phyloP scores from a whole-genome alignment of 37 sponge, comb jelly and placozoan species.

The Mnemiopsis leidyi region DNA sequence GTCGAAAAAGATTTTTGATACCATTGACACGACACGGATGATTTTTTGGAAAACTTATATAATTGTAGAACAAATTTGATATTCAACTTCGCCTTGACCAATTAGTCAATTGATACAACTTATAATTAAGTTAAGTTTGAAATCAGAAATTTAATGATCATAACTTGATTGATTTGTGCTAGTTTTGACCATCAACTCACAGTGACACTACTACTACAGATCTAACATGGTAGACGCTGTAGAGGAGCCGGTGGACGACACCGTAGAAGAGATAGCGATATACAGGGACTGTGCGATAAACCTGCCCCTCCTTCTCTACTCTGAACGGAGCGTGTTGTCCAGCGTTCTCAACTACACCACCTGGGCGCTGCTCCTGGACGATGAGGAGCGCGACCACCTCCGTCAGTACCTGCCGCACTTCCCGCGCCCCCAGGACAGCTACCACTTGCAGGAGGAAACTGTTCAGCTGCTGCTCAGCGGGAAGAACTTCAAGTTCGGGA shows the following conservation, averaged over 20 bases:
- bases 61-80: too few species aligned
- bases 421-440: slow-evolving; percentile 39
- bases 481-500: slow-evolving; percentile 60
- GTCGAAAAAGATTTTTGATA: too few species aligned
- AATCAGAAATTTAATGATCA: too few species aligned
- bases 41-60: too few species aligned
- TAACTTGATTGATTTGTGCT: too few species aligned
- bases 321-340: background rate
- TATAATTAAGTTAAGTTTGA: too few species aligned
- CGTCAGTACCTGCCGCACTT: slow-evolving; percentile 63
- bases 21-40: too few species aligned
- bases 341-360: slow-evolving; percentile 43
- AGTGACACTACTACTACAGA: background rate
- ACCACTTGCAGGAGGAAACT: slow-evolving; percentile 48
- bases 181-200: background rate
- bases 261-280: slow-evolving; percentile 35
- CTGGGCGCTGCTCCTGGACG: slow-evolving; percentile 20
- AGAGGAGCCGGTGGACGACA: background rate
- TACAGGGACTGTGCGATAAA: slow-evolving; percentile 17
- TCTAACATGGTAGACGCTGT: background rate
- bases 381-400: slow-evolving; percentile 47
- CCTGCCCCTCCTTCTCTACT: slow-evolving; percentile 47
- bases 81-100: too few species aligned
- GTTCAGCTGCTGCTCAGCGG: slow-evolving; percentile 51
- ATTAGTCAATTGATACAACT: too few species aligned